These are phyloP conservation scores for Heteronetta atricapilla DNA, from an alignment of 2,113 vertebrate genomes.

Conservation along the genomic window DNA sequence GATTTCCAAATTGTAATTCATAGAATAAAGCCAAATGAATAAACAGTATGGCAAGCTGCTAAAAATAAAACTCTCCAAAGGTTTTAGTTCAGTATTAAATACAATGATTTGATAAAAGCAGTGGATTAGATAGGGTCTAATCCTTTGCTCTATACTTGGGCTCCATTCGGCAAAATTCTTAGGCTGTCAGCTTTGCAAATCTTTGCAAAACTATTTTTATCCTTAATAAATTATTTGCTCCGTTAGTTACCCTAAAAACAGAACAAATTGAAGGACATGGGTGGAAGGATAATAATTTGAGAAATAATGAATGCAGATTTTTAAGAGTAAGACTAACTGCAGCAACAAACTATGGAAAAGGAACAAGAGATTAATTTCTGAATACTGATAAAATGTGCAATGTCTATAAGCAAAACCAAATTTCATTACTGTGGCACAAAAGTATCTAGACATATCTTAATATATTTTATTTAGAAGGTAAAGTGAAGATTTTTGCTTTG, in stretches of 20 bases:
- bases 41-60: neutral
- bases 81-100: constrained; percentile 30
- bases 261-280: constrained; percentile 29
- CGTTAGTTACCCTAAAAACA: constrained; percentile 38
- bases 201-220: constrained; percentile 51
- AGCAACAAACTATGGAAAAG: neutral
- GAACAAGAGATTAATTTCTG: neutral
- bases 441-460: neutral
- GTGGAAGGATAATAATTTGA: constrained; percentile 17
- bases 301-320: neutral
- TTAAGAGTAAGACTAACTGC: neutral
- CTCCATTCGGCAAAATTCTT: constrained; percentile 24
- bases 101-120: neutral
- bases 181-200: constrained; percentile 15
- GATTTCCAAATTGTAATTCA: neutral
- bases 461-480: neutral
- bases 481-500: neutral
- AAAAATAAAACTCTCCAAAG: constrained; percentile 28
- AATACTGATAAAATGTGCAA: neutral
- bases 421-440: neutral
- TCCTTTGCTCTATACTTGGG: constrained; percentile 1
- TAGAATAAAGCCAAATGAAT: neutral
- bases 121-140: constrained; percentile 37
- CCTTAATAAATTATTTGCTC: constrained; percentile 49
- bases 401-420: neutral